Percentiles rank a stretch among this genome's conserved stretches.
Conservation (phyloP, 2,113 vertebrate species). For the Arothron firmamentum region DNA sequence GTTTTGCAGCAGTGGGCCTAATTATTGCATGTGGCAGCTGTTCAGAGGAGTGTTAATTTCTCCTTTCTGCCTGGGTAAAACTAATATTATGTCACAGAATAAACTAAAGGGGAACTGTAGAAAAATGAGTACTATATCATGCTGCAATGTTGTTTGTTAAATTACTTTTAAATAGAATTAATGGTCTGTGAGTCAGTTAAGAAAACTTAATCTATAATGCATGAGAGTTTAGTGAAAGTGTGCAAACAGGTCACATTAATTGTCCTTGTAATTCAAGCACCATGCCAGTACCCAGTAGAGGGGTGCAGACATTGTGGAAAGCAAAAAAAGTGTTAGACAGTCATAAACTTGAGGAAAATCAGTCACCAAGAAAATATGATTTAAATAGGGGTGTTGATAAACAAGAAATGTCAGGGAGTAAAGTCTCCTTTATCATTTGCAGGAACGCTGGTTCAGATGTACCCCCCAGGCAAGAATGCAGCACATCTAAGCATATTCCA, state of each 20-base stretch:
- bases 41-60: slow-evolving; percentile 60
- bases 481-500: neutral
- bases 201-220: too few relatives aligned
- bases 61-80: slow-evolving; percentile 54
- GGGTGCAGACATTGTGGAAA: neutral
- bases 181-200: too few relatives aligned
- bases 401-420: slow-evolving; percentile 4
- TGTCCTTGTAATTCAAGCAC: neutral
- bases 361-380: neutral
- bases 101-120: slow-evolving; percentile 7
- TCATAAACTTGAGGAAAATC: too few relatives aligned
- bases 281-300: neutral
- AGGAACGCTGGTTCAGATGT: slow-evolving; percentile 17
- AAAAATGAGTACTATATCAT: slow-evolving; percentile 6
- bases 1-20: slow-evolving; percentile 45
- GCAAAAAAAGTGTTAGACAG: too few relatives aligned
- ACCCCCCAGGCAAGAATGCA: slow-evolving; percentile 17
- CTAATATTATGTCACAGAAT: slow-evolving; percentile 33
- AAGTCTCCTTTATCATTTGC: slow-evolving; percentile 3
- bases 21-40: slow-evolving; percentile 63
- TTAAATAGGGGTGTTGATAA: slow-evolving; percentile 2
- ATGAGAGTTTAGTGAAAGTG: too few relatives aligned
- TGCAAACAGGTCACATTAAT: neutral
- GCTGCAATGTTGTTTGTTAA: neutral
- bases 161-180: slow-evolving; percentile 11